These are phyloP conservation scores for Latrodectus elegans DNA, from an alignment of 2,888 invertebrate species.

Conservation along the genomic window DNA sequence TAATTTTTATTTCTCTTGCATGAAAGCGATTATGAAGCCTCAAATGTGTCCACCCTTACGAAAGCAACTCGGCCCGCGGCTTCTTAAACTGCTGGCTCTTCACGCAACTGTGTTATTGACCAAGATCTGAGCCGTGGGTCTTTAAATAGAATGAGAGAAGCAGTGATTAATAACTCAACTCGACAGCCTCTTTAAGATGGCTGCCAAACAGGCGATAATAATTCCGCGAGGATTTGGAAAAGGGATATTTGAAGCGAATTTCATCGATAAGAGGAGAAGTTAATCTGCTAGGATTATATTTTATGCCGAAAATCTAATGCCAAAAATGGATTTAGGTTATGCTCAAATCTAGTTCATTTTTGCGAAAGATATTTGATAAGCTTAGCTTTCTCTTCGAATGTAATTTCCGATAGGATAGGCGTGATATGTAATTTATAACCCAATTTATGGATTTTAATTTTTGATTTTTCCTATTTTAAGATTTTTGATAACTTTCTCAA, in stretches of 20 bases:
- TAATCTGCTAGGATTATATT: not conserved
- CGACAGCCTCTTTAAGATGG: conserved; percentile 23
- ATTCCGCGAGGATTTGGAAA: conserved; percentile 6
- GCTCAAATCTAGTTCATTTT: too few species aligned
- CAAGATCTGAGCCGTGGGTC: not conserved
- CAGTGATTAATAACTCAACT: conserved; percentile 26
- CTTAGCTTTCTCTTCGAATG: too few species aligned
- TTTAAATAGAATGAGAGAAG: conserved; percentile 18
- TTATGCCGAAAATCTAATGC: not conserved
- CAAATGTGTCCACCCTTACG: not conserved
- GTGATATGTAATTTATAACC: too few species aligned
- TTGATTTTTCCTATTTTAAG: too few species aligned
- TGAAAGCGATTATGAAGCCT: not conserved
- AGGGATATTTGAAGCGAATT: conserved; percentile 5
- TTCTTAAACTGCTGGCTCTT: not conserved
- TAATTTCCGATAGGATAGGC: too few species aligned
- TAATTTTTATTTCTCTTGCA: not conserved
- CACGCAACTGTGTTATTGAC: not conserved
- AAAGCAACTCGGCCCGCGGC: not conserved
- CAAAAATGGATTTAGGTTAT: not conserved
- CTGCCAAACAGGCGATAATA: conserved; percentile 8
- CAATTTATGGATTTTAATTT: too few species aligned
- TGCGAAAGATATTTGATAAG: too few species aligned
- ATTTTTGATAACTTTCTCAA: too few species aligned
- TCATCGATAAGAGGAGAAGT: not conserved